phyloP scores from a whole-genome alignment of 1,140 invertebrate genomes.

The Calliopsis andreniformis region DNA sequence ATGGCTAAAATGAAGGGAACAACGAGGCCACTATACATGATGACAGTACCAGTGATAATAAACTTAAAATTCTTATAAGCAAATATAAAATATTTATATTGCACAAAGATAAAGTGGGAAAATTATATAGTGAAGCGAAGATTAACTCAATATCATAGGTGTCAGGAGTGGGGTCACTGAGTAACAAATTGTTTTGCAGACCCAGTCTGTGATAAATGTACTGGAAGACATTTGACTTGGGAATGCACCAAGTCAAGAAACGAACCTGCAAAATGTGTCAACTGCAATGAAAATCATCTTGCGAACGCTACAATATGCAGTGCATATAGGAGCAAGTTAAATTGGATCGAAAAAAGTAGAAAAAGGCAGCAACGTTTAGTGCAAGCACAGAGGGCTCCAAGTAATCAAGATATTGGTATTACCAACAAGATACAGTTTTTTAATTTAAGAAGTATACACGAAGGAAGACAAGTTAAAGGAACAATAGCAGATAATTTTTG shows the following conservation, averaged over 20 bases:
- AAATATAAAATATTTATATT: neutral
- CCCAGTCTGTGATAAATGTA: slow-evolving; percentile 72
- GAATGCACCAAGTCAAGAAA: slow-evolving; percentile 62
- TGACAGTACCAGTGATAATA: neutral
- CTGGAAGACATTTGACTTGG: slow-evolving; percentile 62
- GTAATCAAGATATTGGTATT: no score
- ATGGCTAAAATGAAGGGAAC: neutral
- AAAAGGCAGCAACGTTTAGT: no score
- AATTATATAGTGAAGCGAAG: slow-evolving; percentile 51
- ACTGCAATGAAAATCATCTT: slow-evolving; percentile 66
- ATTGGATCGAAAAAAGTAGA: neutral
- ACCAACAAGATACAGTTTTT: no score
- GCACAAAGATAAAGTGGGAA: slow-evolving; percentile 60
- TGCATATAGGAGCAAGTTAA: neutral
- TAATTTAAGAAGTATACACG: no score
- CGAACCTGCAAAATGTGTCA: slow-evolving; percentile 63
- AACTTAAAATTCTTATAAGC: neutral
- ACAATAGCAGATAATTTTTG: no score
- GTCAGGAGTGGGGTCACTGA: slow-evolving; percentile 72
- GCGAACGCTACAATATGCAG: slow-evolving; percentile 58
- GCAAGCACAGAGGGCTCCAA: no score
- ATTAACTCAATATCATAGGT: slow-evolving; percentile 68
- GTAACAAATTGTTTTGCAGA: slow-evolving; percentile 63
- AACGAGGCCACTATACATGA: neutral
- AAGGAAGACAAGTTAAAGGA: no score